phyloP scores from a whole-genome alignment of 2,797 vertebrate species.

The Danio kyathit region DNA sequence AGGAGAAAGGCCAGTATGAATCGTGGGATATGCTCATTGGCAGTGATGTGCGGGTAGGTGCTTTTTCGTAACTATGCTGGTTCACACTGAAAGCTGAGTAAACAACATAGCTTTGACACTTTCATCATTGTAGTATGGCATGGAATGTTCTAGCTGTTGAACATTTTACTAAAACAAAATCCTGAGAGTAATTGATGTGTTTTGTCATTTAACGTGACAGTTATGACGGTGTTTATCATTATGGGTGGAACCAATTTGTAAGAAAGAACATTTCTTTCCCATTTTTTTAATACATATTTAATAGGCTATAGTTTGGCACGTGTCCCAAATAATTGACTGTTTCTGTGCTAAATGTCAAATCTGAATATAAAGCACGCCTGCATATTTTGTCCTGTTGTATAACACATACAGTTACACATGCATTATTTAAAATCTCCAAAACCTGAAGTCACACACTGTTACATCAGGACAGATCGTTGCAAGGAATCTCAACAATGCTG shows the following conservation, averaged over 20 bases:
- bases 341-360: background rate
- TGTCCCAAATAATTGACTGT: too few relatives aligned
- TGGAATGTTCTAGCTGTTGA: conserved; percentile 27
- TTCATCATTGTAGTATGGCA: background rate
- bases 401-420: background rate
- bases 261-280: background rate
- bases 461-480: conserved; percentile 39
- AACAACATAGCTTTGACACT: background rate
- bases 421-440: conserved; percentile 18
- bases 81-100: background rate
- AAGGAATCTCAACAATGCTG: conserved; percentile 64
- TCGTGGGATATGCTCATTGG: conserved; percentile 88
- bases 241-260: background rate
- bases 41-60: conserved; percentile 85
- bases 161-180: background rate
- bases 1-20: conserved; percentile 86
- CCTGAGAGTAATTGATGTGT: background rate
- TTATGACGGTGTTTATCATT: background rate
- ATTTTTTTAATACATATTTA: background rate
- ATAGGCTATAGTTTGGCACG: background rate
- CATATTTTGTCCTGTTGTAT: background rate
- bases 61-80: background rate
- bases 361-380: background rate
- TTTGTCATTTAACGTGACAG: conserved; percentile 7
- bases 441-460: conserved; percentile 8